phyloP scores from a whole-genome alignment of 2,888 invertebrate species.

The Pachydiplax longipennis region DNA sequence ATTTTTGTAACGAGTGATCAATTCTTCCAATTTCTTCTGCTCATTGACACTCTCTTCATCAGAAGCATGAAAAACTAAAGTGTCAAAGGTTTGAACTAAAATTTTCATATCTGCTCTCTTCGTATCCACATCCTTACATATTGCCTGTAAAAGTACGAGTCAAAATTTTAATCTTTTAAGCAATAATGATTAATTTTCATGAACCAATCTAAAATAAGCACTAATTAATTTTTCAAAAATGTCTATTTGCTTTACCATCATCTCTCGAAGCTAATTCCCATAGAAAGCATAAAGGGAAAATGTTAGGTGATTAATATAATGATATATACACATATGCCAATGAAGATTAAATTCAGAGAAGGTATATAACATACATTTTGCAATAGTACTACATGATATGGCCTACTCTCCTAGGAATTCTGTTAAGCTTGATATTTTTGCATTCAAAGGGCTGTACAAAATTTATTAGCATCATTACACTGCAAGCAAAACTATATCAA shows the following conservation, averaged over 20 bases:
- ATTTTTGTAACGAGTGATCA: constrained; percentile 88
- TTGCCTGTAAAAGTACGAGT: constrained; percentile 67
- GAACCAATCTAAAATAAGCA: too few relatives aligned
- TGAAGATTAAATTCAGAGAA: too few relatives aligned
- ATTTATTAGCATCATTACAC: too few relatives aligned
- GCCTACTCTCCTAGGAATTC: too few relatives aligned
- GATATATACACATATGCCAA: too few relatives aligned
- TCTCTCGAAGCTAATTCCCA: constrained; percentile 50
- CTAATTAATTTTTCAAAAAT: too few relatives aligned
- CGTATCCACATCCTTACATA: constrained; percentile 88
- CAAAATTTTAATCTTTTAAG: not conserved
- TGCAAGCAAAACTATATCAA: too few relatives aligned
- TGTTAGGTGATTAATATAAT: constrained; percentile 43
- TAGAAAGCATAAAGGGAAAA: constrained; percentile 50
- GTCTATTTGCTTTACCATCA: not conserved
- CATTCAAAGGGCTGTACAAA: too few relatives aligned
- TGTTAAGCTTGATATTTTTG: too few relatives aligned
- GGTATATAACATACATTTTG: too few relatives aligned
- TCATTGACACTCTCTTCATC: constrained; percentile 81
- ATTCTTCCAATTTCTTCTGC: constrained; percentile 80
- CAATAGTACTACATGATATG: too few relatives aligned
- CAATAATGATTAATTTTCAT: not conserved
- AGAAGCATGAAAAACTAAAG: constrained; percentile 81
- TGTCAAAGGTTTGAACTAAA: constrained; percentile 90
- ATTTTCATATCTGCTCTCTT: constrained; percentile 95